These are phyloP conservation scores for Amblyornis subalaris DNA, from an alignment of 2,113 vertebrate species.

Conservation along the genomic window DNA sequence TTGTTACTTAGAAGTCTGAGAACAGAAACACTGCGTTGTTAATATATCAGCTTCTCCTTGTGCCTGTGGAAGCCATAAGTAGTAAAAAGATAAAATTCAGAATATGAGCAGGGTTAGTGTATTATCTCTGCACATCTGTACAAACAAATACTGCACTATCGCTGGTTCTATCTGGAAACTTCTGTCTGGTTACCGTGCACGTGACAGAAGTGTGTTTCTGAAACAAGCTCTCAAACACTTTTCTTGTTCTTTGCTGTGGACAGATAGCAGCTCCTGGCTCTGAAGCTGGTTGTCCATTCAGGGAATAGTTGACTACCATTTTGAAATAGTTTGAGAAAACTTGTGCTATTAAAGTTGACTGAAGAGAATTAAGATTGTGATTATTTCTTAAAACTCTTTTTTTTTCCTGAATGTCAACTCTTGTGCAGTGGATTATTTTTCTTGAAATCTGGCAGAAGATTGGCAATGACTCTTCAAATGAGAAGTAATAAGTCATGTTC, in stretches of 20 bases:
- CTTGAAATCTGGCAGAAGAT: neutral
- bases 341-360: neutral
- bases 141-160: neutral
- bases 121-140: neutral
- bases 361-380: neutral
- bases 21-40: neutral
- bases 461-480: neutral
- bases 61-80: neutral
- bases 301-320: neutral
- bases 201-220: neutral
- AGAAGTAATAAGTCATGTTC: neutral
- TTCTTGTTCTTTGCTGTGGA: neutral
- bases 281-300: neutral
- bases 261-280: neutral
- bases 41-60: neutral
- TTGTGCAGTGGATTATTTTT: neutral
- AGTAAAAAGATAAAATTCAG: neutral
- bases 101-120: neutral
- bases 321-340: neutral
- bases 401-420: neutral
- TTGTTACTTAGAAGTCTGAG: neutral
- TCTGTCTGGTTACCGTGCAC: fast-evolving
- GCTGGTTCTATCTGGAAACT: neutral
- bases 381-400: neutral
- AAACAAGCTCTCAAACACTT: neutral